Conservation (phyloP, 2,797 vertebrate species). For the Aeoliscus strigatus region DNA sequence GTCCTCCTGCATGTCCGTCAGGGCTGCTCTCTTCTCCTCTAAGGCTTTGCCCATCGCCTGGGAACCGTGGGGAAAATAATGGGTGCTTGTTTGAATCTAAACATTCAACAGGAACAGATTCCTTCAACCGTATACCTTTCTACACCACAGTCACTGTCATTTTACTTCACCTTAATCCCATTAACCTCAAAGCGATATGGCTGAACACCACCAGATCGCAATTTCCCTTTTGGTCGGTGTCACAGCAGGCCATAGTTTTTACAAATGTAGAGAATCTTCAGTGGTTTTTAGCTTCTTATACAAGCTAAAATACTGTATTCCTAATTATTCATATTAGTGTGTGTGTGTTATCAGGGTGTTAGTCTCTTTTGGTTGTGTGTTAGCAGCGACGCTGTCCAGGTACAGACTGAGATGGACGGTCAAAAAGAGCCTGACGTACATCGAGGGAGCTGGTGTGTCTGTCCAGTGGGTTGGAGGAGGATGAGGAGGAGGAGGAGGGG, state of each 20-base stretch:
- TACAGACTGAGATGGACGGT: background rate
- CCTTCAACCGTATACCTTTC: slow-evolving; percentile 38
- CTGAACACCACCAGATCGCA: slow-evolving; percentile 22
- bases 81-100: no score
- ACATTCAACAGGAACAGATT: no score
- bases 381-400: no score
- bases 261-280: no score
- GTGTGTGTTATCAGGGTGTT: no score
- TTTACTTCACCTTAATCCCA: slow-evolving; percentile 41
- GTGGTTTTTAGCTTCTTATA: no score
- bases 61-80: slow-evolving; percentile 3
- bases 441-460: slow-evolving; percentile 80
- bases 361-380: no score
- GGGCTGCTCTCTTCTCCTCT: slow-evolving; percentile 62
- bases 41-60: slow-evolving; percentile 77
- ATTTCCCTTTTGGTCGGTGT: slow-evolving; percentile 11
- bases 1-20: slow-evolving; percentile 79
- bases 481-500: slow-evolving; percentile 66
- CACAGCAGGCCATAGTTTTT: no score
- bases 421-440: slow-evolving; percentile 57
- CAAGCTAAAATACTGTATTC: no score
- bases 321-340: no score
- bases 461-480: slow-evolving; percentile 75
- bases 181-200: slow-evolving; percentile 18
- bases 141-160: slow-evolving; percentile 18